Base-by-base conservation (phyloP, 1,140 invertebrate species). In the Metaphire vulgaris region DNA sequence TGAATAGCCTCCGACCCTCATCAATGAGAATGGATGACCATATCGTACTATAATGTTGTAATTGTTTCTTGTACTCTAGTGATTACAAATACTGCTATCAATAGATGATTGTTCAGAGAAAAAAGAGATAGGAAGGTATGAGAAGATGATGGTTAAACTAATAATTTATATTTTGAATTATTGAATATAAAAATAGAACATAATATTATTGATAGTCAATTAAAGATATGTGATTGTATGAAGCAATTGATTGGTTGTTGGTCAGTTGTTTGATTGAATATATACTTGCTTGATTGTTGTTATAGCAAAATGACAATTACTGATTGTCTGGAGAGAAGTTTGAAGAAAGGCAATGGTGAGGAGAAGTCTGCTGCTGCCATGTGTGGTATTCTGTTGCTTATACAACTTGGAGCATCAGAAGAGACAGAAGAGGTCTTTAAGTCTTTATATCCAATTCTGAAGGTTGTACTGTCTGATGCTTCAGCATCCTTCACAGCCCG, bases 301-400 rank as follows among this genome's bases (percentile, higher is more conserved):
- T 77, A 68, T 81, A 90, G 92, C 76, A 89, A 91, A 77, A 89
- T 92, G 79, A 96, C 95, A 0, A 86, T 97, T 1, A 89, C 91
- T 34, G 94, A 97, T 83, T 88, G 90, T 69, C 87, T 96, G 21
- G 90, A 94, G 80, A 89, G 90, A 26, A 90, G 92, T 72, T 84
- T 97, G 80, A 92, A 92, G 74, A 91, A 93, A 79, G 94, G 94
- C 0, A 90, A 91, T 68, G 91, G 90, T 1, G 90, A 90, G 1
- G 95, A 97, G 84, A 91, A 92, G 81, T 89, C 89, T 0, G 89
- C 90, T 21, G 94, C 93, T 0, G 93, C 93, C 0, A 89, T 90
- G 75, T 85, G 96, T 33, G 90, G 92, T 14, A 89, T 91, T 2
- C 81, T 96, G 28, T 83, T 97, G 0, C 92, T 92, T 79, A 87